Conservation (phyloP, 2,888 invertebrate species). For the Xylota sylvarum region DNA sequence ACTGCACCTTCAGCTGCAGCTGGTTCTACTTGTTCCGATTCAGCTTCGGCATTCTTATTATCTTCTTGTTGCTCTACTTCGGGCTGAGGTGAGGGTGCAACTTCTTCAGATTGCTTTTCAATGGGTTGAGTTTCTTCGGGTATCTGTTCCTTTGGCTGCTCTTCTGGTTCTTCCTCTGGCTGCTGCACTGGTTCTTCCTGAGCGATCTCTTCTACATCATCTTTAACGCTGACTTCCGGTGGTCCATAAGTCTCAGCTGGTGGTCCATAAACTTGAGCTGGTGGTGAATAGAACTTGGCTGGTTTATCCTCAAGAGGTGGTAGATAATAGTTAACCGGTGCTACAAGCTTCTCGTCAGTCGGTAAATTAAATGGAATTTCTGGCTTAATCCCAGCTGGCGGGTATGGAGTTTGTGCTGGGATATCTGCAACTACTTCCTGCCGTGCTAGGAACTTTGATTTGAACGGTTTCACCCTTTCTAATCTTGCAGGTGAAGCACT, state of each 20-base stretch:
- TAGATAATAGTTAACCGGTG: constrained; percentile 52
- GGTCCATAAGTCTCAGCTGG: constrained; percentile 62
- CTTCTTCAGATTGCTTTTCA: background rate
- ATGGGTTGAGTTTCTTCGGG: constrained; percentile 12
- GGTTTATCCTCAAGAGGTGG: constrained; percentile 44
- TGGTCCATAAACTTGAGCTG: constrained; percentile 52
- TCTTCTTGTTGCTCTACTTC: background rate
- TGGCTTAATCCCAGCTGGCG: constrained; percentile 55
- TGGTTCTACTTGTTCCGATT: background rate
- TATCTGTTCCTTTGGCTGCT: background rate
- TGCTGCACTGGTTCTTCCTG: background rate
- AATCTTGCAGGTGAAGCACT: constrained; percentile 52
- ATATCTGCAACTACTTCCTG: constrained; percentile 43
- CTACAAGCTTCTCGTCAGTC: constrained; percentile 42
- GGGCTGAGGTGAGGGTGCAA: background rate
- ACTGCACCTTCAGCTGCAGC: background rate
- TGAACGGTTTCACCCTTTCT: constrained; percentile 19
- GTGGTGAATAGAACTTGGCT: constrained; percentile 46
- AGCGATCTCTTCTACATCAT: constrained; percentile 16
- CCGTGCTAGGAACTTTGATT: constrained; percentile 33
- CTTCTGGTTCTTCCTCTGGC: background rate
- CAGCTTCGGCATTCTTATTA: background rate
- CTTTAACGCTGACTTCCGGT: constrained; percentile 21
- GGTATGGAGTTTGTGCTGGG: constrained; percentile 58
- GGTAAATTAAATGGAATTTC: constrained; percentile 61